Evolutionary conservation across 2,797 vertebrate species (phyloP).

Genomic region (Erethizon dorsatum): DNA sequence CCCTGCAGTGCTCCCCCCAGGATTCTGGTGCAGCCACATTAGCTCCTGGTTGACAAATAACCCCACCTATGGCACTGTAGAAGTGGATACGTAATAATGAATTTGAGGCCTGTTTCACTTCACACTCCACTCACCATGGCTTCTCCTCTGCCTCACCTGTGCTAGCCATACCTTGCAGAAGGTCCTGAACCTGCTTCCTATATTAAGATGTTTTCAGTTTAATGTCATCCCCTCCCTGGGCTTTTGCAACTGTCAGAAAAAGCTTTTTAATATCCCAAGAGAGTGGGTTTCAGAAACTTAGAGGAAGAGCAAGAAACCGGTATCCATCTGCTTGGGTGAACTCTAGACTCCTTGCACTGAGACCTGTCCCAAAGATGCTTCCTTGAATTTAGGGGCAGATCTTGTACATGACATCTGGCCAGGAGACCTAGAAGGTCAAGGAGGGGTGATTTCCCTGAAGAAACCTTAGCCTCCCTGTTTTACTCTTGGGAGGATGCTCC

Average conservation of each 20-base stretch:
- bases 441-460: neutral
- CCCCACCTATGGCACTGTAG: neutral
- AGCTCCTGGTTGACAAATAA: neutral
- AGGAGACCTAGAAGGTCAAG: neutral
- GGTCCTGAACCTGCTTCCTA: neutral
- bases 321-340: neutral
- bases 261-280: neutral
- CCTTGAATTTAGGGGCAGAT: neutral
- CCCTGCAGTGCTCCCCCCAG: neutral
- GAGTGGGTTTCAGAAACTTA: neutral
- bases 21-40: neutral
- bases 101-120: neutral
- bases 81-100: neutral
- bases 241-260: neutral
- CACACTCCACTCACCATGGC: neutral
- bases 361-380: neutral
- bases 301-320: neutral
- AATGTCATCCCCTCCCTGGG: neutral
- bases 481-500: fast-evolving
- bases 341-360: neutral
- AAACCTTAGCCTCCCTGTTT: neutral
- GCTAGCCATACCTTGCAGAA: neutral
- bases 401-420: neutral
- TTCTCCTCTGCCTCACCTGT: neutral
- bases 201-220: neutral